Base-by-base conservation (phyloP, 1,140 invertebrate species). In the Eubasilissa regina region DNA sequence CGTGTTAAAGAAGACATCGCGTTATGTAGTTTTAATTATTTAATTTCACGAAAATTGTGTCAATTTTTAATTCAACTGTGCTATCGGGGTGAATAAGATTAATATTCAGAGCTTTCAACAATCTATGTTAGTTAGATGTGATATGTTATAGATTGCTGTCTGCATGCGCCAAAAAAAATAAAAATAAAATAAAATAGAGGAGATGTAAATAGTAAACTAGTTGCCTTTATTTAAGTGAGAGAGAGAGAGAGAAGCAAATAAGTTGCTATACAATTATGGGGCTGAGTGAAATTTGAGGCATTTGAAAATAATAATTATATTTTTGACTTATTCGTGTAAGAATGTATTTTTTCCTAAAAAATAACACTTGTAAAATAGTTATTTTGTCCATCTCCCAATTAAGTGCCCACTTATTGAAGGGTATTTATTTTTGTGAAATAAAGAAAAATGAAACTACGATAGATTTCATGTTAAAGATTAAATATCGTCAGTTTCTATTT, bases 101-200 rank as follows among this genome's bases (percentile, higher is more conserved):
- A 35, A 35, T 35, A 15, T 66, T 45, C 21, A 55, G 70, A 74
- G 70, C 70, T 74, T 74, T 35, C 43, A 74, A 19, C 66, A 13
- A 44, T 35, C 17, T 35, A 43, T 74, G 35, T 15, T 53, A 55
- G 21, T 74, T 72, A 55, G 48, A 74, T n/a, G 66, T 70, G 51
- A 74, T 44, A 74, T 74, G 74, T 75, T 72, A 55, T 74, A 78
- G 66, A 78, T 73, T 73, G 66, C 77, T 78, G 77, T 78, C 77
- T 78, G 77, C 56, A 74, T 74, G 77, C 77, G 77, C 77, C 77
- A 78, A 78, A 78, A 78, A 78, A 78, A 68, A 70, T 35, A 19
- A 48, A 77, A 51, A 77, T 56, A 21, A 35, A 12, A 68, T 56
- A 53, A 70, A 78, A 53, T 70, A 64, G 58, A 78, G 64, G 76